phyloP scores from a whole-genome alignment of 1,140 invertebrate species.

The Heliothis subflexa region DNA sequence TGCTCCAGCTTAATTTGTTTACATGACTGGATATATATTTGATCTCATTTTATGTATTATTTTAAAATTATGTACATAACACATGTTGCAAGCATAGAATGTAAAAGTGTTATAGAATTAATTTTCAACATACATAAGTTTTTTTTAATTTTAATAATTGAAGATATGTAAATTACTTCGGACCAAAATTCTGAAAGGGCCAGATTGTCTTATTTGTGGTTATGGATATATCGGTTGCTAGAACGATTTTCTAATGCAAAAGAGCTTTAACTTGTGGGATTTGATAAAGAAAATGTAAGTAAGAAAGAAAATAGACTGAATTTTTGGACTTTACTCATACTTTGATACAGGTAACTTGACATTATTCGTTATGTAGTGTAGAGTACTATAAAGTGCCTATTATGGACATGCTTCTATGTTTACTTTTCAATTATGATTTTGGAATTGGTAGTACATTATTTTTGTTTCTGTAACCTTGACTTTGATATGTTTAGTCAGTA shows the following conservation, averaged over 20 bases:
- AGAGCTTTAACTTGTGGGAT: conserved; percentile 81
- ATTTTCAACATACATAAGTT: conserved; percentile 53
- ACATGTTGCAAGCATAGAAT: conserved; percentile 57
- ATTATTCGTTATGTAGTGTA: conserved; percentile 64
- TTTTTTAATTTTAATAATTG: conserved; percentile 57
- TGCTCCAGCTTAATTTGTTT: conserved; percentile 57
- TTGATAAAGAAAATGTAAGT: conserved; percentile 69
- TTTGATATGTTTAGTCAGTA: conserved; percentile 59
- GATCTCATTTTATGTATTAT: conserved; percentile 74
- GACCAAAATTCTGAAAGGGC: conserved; percentile 74
- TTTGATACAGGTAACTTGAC: conserved; percentile 82
- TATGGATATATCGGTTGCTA: conserved; percentile 60
- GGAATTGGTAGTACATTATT: conserved; percentile 25
- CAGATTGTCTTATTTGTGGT: conserved; percentile 64
- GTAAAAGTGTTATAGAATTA: conserved; percentile 52
- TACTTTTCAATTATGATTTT: conserved; percentile 15
- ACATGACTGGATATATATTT: conserved; percentile 65
- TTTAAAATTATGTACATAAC: conserved; percentile 66
- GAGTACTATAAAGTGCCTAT: conserved; percentile 59
- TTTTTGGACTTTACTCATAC: conserved; percentile 81
- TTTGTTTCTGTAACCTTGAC: conserved; percentile 23
- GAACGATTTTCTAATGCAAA: conserved; percentile 70
- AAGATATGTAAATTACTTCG: conserved; percentile 64
- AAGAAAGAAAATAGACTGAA: conserved; percentile 80
- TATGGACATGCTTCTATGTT: conserved; percentile 45